Conservation (phyloP, 2,113 vertebrate genomes). For the Notarius quadriscutis region DNA sequence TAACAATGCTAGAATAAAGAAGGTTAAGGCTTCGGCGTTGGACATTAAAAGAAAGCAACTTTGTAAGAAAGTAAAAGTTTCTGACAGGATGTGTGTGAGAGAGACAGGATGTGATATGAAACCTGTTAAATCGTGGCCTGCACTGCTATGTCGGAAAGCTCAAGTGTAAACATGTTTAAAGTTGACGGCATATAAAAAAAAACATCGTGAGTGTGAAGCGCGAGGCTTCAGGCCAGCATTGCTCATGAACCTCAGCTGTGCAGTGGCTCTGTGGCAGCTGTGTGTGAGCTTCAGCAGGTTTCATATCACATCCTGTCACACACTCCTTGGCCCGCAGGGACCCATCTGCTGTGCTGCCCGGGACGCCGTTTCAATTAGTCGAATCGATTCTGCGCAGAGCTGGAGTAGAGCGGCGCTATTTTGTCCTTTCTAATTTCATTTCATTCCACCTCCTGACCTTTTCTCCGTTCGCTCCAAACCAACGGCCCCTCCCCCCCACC, state of each 20-base stretch:
- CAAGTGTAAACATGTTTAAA: constrained; percentile 33
- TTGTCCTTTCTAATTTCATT: constrained; percentile 67
- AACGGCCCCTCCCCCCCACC: constrained; percentile 51
- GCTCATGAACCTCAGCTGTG: constrained; percentile 36
- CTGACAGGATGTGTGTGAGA: constrained; percentile 18
- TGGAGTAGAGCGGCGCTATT: constrained; percentile 59
- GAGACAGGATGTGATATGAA: constrained; percentile 68
- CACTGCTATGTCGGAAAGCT: not conserved
- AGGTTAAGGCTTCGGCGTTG: not conserved
- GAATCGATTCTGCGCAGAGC: constrained; percentile 68
- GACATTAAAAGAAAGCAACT: not conserved
- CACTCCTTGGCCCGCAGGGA: constrained; percentile 61
- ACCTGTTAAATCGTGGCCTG: constrained; percentile 31
- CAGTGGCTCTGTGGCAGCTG: constrained; percentile 51
- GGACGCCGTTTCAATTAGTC: constrained; percentile 75
- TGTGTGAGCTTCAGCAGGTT: constrained; percentile 43
- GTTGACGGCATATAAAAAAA: constrained; percentile 10
- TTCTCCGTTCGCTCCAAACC: constrained; percentile 61
- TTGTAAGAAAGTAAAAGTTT: constrained; percentile 6
- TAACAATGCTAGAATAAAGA: not conserved
- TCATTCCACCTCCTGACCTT: constrained; percentile 67
- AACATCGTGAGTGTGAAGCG: constrained; percentile 11
- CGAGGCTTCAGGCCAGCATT: constrained; percentile 25
- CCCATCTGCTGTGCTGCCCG: constrained; percentile 69
- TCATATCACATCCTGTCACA: constrained; percentile 69